phyloP scores from a whole-genome alignment of 2,113 vertebrate genomes.

The Axis porcinus region DNA sequence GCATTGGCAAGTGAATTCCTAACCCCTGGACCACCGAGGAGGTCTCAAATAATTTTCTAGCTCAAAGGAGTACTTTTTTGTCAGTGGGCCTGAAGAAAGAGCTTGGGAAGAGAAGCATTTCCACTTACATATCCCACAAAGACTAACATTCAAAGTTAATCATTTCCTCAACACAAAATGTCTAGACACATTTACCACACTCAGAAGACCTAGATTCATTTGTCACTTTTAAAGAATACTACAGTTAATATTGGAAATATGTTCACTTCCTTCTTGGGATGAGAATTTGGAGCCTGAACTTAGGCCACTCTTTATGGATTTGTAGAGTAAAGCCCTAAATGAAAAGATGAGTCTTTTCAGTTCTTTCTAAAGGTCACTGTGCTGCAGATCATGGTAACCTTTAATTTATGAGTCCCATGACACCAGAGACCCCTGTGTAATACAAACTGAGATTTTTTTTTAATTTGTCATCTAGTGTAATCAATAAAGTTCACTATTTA shows the following conservation, averaged over 20 bases:
- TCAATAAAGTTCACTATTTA: constrained; percentile 44
- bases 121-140: background rate
- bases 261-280: constrained; percentile 28
- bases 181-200: background rate
- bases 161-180: background rate
- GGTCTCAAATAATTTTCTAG: background rate
- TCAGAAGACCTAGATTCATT: background rate
- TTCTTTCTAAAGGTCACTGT: constrained; percentile 63
- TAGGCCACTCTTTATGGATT: constrained; percentile 53
- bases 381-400: constrained; percentile 46
- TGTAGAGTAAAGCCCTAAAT: constrained; percentile 60
- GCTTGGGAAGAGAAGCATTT: background rate
- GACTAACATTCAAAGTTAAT: background rate
- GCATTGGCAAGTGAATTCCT: background rate
- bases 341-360: constrained; percentile 64
- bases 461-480: background rate
- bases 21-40: background rate
- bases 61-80: background rate
- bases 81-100: background rate
- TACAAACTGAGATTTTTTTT: constrained; percentile 48
- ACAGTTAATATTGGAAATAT: constrained; percentile 45
- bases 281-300: constrained; percentile 37
- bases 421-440: constrained; percentile 29
- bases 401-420: constrained; percentile 51
- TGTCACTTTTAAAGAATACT: background rate